Evolutionary conservation across 2,888 invertebrate species (phyloP).

Genomic region (Cosmia trapezina): DNA sequence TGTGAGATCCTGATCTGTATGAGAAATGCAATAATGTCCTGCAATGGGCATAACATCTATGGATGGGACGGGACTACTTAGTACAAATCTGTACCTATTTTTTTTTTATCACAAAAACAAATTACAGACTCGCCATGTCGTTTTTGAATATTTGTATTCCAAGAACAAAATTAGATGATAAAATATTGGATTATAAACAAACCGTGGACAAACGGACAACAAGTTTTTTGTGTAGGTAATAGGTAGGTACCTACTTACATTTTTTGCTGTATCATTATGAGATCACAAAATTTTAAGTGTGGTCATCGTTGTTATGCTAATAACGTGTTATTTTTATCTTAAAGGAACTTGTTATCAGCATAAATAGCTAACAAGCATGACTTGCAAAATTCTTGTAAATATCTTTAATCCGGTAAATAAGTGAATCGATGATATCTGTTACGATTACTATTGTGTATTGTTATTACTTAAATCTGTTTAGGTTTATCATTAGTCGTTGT

Average conservation of each 20-base stretch:
- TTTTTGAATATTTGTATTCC: slow-evolving; percentile 10
- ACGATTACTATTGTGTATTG: too few species aligned
- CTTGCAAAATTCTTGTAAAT: slow-evolving; percentile 11
- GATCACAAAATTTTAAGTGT: slow-evolving; percentile 15
- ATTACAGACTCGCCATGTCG: neutral
- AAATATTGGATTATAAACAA: slow-evolving; percentile 15
- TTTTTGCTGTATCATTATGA: slow-evolving; percentile 39
- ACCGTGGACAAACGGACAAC: slow-evolving; percentile 11
- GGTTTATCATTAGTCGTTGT: neutral
- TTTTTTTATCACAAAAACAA: neutral
- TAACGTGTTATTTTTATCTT: slow-evolving; percentile 22
- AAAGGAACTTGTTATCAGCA: slow-evolving; percentile 16
- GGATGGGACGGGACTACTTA: neutral
- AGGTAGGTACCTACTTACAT: neutral
- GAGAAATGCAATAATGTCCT: neutral
- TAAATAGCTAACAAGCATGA: slow-evolving; percentile 29
- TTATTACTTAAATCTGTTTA: neutral
- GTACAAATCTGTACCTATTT: neutral
- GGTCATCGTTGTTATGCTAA: slow-evolving; percentile 34
- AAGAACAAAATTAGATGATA: slow-evolving; percentile 9
- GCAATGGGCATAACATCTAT: neutral
- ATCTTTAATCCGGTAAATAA: slow-evolving; percentile 7
- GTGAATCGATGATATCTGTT: neutral
- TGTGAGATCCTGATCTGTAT: neutral
- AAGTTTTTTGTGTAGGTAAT: slow-evolving; percentile 4